phyloP scores from a whole-genome alignment of 2,888 invertebrate genomes.

The Acronicta aceris region DNA sequence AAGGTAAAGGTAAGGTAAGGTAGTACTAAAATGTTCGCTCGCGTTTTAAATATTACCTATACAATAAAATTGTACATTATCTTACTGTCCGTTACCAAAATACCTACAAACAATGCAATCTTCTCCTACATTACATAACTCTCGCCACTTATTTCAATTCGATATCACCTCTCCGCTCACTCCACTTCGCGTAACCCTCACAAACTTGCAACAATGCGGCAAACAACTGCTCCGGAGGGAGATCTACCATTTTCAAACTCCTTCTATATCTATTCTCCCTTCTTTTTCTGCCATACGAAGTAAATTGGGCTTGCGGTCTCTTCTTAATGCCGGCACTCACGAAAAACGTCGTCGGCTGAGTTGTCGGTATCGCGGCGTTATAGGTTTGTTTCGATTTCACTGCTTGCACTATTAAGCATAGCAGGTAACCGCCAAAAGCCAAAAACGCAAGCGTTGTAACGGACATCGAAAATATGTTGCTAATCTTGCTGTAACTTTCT shows the following conservation, averaged over 20 bases:
- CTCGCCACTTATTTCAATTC: slow-evolving; percentile 11
- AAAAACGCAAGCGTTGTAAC: slow-evolving; percentile 94
- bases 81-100: background rate
- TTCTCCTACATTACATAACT: background rate
- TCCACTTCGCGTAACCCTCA: slow-evolving; percentile 89
- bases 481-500: slow-evolving; percentile 90
- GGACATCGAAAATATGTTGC: slow-evolving; percentile 93
- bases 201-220: slow-evolving; percentile 85
- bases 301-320: slow-evolving; percentile 78
- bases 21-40: no score
- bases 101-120: background rate
- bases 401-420: slow-evolving; percentile 93
- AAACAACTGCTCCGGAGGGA: slow-evolving; percentile 85
- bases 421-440: slow-evolving; percentile 95
- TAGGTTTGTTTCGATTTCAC: slow-evolving; percentile 90
- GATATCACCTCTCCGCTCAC: slow-evolving; percentile 55
- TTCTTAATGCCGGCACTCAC: slow-evolving; percentile 82
- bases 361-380: slow-evolving; percentile 64
- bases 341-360: slow-evolving; percentile 76
- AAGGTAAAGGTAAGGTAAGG: no score
- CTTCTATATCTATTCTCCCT: slow-evolving; percentile 64
- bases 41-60: background rate
- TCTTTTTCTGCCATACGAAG: slow-evolving; percentile 77
- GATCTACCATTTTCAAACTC: slow-evolving; percentile 65
- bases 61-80: background rate